These are phyloP conservation scores for Chaetodon auriga DNA, from an alignment of 2,113 vertebrate genomes.

Conservation along the genomic window DNA sequence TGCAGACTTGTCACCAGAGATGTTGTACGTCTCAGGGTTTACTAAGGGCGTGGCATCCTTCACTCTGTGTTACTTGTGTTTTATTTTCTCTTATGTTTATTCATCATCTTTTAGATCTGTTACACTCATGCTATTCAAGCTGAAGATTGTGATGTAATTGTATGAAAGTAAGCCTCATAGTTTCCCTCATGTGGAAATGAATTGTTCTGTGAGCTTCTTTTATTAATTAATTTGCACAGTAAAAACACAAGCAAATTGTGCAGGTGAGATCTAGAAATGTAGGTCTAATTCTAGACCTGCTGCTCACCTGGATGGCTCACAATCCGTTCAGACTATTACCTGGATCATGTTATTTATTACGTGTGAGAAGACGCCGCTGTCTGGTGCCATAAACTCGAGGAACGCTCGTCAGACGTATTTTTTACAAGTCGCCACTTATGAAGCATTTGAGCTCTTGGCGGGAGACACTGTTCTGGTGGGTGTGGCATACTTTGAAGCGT, in stretches of 20 bases:
- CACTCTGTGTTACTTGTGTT: neutral
- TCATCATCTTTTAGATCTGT: neutral
- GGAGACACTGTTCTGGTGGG: neutral
- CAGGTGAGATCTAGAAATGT: too few species aligned
- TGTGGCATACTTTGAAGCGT: neutral
- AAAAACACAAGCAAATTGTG: too few species aligned
- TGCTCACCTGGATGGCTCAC: neutral
- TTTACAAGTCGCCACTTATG: constrained; percentile 2
- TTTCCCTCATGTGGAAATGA: too few species aligned
- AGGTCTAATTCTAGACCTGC: neutral
- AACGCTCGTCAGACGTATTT: neutral
- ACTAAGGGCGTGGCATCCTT: neutral
- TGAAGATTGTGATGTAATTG: neutral
- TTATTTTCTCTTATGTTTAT: neutral
- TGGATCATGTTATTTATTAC: too few species aligned
- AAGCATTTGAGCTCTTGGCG: neutral
- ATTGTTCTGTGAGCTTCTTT: too few species aligned
- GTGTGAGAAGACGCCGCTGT: neutral
- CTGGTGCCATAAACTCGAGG: neutral
- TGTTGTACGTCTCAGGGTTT: too few species aligned
- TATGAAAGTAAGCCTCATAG: too few species aligned
- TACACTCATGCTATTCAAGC: neutral
- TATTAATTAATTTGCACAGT: too few species aligned
- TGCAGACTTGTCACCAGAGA: too few species aligned
- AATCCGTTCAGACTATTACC: neutral